Base-by-base conservation (phyloP, 2,888 invertebrate species). In the Epinotia nisella region DNA sequence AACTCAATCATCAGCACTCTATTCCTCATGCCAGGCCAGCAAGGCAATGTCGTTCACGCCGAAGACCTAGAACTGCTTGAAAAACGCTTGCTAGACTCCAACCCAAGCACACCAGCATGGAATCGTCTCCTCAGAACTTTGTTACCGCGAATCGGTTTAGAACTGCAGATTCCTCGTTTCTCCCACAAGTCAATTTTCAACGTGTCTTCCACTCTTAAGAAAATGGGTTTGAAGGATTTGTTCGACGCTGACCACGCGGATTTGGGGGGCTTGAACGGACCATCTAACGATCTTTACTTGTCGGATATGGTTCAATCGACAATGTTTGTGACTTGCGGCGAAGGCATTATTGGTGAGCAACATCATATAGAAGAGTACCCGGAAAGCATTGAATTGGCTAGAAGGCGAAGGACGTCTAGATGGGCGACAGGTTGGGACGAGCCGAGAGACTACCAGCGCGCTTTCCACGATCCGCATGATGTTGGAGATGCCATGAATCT, bases 291-390 rank as follows among this genome's bases (percentile, higher is more conserved):
- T 80, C 94, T 98, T 5, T 96, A 96, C 82, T 90, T 98, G n/a
- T 96, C 97, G 0, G 98, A 98, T 83, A 96, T 98, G 94, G 92
- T 97, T 67, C 97, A 97, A 90, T 94, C 96, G 76, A 97, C 97
- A 76, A 95, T 96, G n/a, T 97, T 98, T 85, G 96, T 96, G 73
- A 97, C 97, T 15, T 97, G 97, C 78, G 97, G 96, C 0, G 97
- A 97, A 82, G 95, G 94, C 51, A 94, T 95, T 66, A 94, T 96
- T 24, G 95, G 95, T 29, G 96, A 96, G 45, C 95, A 96, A 70
- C 97, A 97, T 85, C 97, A 97, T 78, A 94, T 96, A 2, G 97
- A 97, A 86, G 96, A 96, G 81, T 97, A 97, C 86, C 97, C 97
- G 5, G 96, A 96, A 15, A 95, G 95, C 11, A 94, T 96, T 70